phyloP scores from a whole-genome alignment of 2,888 invertebrate genomes.

The Meiosimyza decipiens region DNA sequence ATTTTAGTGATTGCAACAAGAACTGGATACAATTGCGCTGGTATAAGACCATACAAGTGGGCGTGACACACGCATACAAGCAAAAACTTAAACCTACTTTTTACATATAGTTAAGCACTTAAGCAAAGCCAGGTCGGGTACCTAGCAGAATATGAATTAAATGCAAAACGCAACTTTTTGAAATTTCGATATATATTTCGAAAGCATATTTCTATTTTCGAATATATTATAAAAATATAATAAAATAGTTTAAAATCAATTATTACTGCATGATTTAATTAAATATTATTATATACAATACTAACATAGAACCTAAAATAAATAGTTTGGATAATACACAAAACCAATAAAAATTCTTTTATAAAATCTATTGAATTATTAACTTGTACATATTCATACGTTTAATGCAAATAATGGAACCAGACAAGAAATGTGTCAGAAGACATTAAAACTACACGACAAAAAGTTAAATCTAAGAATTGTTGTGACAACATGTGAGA shows the following conservation, averaged over 20 bases:
- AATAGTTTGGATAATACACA: constrained; percentile 11
- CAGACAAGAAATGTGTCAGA: constrained; percentile 10
- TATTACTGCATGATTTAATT: not conserved
- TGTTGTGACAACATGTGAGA: constrained; percentile 28
- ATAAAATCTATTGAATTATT: constrained; percentile 16
- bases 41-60: no score
- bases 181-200: constrained; percentile 10
- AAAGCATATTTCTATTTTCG: constrained; percentile 15
- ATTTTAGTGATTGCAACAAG: no score
- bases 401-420: constrained; percentile 25
- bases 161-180: not conserved
- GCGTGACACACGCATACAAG: no score
- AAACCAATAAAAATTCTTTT: constrained; percentile 1
- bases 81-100: no score
- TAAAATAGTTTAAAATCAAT: constrained; percentile 15
- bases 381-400: constrained; percentile 26
- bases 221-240: constrained; percentile 21
- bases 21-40: no score
- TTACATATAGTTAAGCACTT: no score
- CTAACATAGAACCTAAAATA: constrained; percentile 22
- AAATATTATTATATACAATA: constrained; percentile 28
- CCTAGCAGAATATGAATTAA: no score
- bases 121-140: no score
- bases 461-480: constrained; percentile 5
- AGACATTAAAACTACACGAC: constrained; percentile 26